These are phyloP conservation scores for Orthosia cruda DNA, from an alignment of 2,888 invertebrate species.

Conservation along the genomic window DNA sequence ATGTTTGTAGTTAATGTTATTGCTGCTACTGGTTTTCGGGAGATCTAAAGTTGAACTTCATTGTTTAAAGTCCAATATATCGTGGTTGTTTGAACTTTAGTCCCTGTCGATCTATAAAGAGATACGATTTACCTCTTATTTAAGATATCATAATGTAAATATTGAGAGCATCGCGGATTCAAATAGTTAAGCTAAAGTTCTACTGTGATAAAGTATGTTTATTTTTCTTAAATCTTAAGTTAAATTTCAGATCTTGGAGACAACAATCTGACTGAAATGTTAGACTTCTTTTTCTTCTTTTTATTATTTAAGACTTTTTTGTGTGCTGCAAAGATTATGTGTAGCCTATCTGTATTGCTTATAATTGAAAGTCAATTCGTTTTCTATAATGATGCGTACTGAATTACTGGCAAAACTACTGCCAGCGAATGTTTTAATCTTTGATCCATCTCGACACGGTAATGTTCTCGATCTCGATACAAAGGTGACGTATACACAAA, in stretches of 20 bases:
- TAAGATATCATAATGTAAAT: background rate
- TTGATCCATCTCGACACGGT: background rate
- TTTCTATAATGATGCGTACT: constrained; percentile 8
- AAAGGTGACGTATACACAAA: background rate
- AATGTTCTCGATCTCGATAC: background rate
- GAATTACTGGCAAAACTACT: background rate
- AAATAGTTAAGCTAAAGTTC: background rate
- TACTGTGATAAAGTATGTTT: background rate
- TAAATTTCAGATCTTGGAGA: background rate
- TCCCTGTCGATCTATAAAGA: background rate
- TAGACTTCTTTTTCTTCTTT: too few relatives aligned
- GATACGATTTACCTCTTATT: background rate
- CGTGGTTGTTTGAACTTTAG: background rate
- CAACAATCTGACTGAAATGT: background rate
- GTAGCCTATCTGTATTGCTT: background rate
- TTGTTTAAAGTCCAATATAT: background rate
- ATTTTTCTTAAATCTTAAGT: background rate
- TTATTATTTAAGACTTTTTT: background rate
- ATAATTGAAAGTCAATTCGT: constrained; percentile 31
- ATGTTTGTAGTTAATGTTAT: background rate
- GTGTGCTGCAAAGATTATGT: background rate
- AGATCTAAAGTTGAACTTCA: background rate
- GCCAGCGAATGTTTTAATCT: constrained; percentile 21
- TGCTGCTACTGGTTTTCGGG: background rate
- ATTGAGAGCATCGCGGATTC: background rate